Percentiles rank a stretch among this genome's conserved stretches.
Conservation (phyloP, 2,888 invertebrate species). For the Eulithis testata region DNA sequence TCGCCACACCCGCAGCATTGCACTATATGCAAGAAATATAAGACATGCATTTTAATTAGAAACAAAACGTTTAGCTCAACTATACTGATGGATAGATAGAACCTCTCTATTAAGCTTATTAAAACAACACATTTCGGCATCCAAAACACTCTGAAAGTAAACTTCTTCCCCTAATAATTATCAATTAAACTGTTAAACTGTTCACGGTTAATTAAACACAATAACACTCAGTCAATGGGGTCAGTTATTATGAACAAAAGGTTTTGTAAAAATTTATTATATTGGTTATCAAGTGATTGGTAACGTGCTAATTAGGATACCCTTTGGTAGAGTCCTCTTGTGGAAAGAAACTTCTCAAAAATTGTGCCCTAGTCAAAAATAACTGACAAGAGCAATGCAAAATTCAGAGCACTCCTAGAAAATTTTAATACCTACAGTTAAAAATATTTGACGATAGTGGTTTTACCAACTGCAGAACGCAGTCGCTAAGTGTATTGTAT, state of each 20-base stretch:
- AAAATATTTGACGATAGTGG: too few species aligned
- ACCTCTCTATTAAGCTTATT: neutral
- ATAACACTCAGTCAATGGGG: neutral
- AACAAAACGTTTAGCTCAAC: constrained; percentile 1
- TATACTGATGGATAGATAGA: neutral
- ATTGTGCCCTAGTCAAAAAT: too few species aligned
- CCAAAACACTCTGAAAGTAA: neutral
- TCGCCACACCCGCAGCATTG: constrained; percentile 26
- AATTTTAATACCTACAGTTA: too few species aligned
- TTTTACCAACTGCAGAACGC: too few species aligned
- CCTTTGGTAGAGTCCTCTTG: neutral
- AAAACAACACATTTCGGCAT: neutral
- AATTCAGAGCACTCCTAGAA: too few species aligned
- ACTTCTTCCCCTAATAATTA: neutral
- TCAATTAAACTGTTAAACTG: constrained; percentile 1
- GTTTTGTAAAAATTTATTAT: constrained; percentile 58
- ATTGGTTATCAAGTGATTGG: constrained; percentile 62
- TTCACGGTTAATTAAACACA: neutral
- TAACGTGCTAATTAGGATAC: constrained; percentile 49
- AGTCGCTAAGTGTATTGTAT: too few species aligned
- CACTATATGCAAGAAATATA: constrained; percentile 41
- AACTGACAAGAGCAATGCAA: too few species aligned
- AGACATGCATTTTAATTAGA: constrained; percentile 31
- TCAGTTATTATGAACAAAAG: constrained; percentile 44
- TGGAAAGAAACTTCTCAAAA: too few species aligned